Evolutionary conservation across 2,797 vertebrate genomes (phyloP), one percentile per base, ranked within the genome.

Genomic region (Margarornis squamiger): DNA sequence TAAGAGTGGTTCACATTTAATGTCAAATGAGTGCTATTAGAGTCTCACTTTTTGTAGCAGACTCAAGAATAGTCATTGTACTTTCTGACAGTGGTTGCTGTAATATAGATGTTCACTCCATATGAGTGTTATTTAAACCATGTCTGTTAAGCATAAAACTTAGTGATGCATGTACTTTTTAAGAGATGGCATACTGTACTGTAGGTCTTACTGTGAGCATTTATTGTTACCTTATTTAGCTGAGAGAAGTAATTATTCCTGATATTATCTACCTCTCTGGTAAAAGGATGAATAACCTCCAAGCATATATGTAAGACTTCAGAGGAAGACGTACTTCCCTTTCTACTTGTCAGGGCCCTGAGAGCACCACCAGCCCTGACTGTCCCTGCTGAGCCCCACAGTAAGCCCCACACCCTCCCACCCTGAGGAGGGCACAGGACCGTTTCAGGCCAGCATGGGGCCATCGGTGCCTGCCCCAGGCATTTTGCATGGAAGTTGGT

Each of bases 401-500:
- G 9, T 21, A 22, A 17, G 9, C 3, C 22, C 75, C 45, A 46
- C 21, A 22, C 5, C 3, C 7, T 20, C 5, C 9, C 2, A 38
- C 12, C 8, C n/a, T 51, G 14, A 30, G 14, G 17, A 24, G 10
- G 10, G 9, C 10, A 10, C 4, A 62, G 55, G 23, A 38, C 5
- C 7, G 3, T 39, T 72, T 58, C 63, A 79, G 54, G 12, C 34
- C 51, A 58, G 20, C 3, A 0, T 4, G 27, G 7, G 15, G 4
- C 21, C 5, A 1, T 38, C 27, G 20, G 12, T 24, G 14, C 5
- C 22, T 62, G 23, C 2, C 23, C 10, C 43, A 73, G 10, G 0
- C 12, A 21, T 55, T 59, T 51, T 29, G 4, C 12, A 59, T 3
- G 3, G 14, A 19, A 59, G 15, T n/a, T 7, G 2, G 5, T 63